Conservation (phyloP, 2,113 vertebrate species). For the Coturnix japonica region DNA sequence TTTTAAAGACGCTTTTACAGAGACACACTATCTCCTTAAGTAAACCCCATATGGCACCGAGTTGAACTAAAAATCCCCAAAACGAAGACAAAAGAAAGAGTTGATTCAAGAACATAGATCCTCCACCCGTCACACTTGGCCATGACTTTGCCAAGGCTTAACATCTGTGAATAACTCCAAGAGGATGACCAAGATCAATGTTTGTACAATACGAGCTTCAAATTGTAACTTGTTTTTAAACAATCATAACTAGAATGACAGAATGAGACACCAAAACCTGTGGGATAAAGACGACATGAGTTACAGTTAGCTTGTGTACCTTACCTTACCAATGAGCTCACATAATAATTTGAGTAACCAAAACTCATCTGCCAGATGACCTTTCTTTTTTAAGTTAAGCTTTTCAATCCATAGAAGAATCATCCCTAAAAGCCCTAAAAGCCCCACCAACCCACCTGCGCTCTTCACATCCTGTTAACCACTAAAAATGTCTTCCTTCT, state of each 20-base stretch:
- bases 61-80: conserved; percentile 14
- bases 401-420: neutral
- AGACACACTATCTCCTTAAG: conserved; percentile 11
- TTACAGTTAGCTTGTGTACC: neutral
- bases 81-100: fast-evolving
- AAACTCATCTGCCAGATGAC: neutral
- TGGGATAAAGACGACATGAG: neutral
- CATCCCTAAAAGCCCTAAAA: neutral
- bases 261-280: neutral
- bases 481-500: neutral
- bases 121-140: neutral
- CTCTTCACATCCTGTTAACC: neutral
- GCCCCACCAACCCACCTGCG: neutral
- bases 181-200: conserved; percentile 11
- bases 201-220: neutral
- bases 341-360: neutral
- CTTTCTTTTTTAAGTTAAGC: neutral
- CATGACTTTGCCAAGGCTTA: neutral
- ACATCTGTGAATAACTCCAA: neutral
- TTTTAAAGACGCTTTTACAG: neutral
- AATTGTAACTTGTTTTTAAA: conserved; percentile 13
- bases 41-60: neutral
- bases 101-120: neutral
- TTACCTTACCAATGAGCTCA: neutral
- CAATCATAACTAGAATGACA: conserved; percentile 24